Evolutionary conservation across 2,797 vertebrate species (phyloP), one percentile per base, ranked within the genome.

Genomic region (Sebastes cheni): DNA sequence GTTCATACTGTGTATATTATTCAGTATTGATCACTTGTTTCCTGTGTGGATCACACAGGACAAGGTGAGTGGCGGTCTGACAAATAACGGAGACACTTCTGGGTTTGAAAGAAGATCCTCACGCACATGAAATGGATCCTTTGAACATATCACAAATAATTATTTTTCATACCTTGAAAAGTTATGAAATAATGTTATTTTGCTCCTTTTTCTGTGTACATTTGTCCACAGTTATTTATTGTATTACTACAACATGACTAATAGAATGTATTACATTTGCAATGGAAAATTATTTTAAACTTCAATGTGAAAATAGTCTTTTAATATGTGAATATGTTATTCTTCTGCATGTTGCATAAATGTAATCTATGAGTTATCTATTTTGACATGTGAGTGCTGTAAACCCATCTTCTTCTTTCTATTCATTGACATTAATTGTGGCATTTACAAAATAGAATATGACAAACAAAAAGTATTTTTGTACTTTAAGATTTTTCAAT

Each of bases 21-120:
- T 56, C 13, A 55, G 22, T 64, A 16, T 5, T 88, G 36, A 79
- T 39, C 11, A 56, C 36, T 62, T 66, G 58, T 67, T 65, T 86
- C 8, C 10, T 67, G 22, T 54, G 11, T 79, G 27, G 30, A 50
- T 81, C 61, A 23, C 59, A 34, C 82, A 96, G 95, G 89, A 92
- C 30, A 96, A 95, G 67, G 79, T 95, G 81, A 79, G 86, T 2
- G 87, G 89, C 25, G 60, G 69, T 32, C 39, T 62, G 55, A 25
- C 85, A 25, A 83, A 60, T 55, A 89, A 85, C 12, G 88, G 85
- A 67, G 81, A 90, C 36, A 82, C 81, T 2, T 80, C 88, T 7
- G 91, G 90, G 10, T 94, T 92, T 70, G 90, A 93, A 65, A 83
- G 85, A 83, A 86, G 86, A 83, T 83, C 81, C 14, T 65, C 82